These are phyloP conservation scores for Periophthalmodon schlosseri DNA, from an alignment of 2,113 vertebrate genomes.

Conservation along the genomic window DNA sequence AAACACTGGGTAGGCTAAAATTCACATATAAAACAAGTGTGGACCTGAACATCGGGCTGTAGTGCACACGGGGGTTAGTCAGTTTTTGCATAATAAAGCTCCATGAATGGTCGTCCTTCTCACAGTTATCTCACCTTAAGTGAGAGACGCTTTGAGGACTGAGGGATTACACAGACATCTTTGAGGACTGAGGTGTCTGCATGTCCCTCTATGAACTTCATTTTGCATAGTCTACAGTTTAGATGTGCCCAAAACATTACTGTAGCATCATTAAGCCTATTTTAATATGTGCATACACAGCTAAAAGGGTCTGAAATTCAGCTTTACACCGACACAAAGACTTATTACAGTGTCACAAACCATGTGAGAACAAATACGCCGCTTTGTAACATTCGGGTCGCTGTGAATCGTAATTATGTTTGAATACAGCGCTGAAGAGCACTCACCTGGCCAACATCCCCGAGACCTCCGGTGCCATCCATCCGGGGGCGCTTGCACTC, in stretches of 20 bases:
- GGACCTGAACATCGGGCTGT: neutral
- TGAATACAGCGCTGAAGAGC: slow-evolving; percentile 12
- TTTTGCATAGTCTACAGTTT: neutral
- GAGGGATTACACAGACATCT: too few species aligned
- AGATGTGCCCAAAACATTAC: neutral
- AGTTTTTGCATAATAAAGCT: slow-evolving; percentile 37
- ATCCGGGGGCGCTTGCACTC: slow-evolving; percentile 82
- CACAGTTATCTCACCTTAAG: neutral
- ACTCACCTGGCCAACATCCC: slow-evolving; percentile 77
- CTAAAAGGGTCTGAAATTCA: neutral
- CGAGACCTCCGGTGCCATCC: slow-evolving; percentile 72
- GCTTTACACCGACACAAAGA: slow-evolving; percentile 13
- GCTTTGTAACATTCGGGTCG: neutral
- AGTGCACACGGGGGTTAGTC: neutral
- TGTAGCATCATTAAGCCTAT: neutral
- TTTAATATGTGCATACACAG: neutral
- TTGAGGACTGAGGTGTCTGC: neutral
- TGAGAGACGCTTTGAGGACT: slow-evolving; percentile 14
- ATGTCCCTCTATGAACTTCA: neutral
- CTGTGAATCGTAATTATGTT: slow-evolving; percentile 1
- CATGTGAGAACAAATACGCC: neutral
- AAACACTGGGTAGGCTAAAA: slow-evolving; percentile 32
- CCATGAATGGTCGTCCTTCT: neutral
- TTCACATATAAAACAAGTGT: slow-evolving; percentile 25
- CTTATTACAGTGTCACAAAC: neutral